phyloP scores from a whole-genome alignment of 2,888 invertebrate genomes.

The Eilema sororculum region DNA sequence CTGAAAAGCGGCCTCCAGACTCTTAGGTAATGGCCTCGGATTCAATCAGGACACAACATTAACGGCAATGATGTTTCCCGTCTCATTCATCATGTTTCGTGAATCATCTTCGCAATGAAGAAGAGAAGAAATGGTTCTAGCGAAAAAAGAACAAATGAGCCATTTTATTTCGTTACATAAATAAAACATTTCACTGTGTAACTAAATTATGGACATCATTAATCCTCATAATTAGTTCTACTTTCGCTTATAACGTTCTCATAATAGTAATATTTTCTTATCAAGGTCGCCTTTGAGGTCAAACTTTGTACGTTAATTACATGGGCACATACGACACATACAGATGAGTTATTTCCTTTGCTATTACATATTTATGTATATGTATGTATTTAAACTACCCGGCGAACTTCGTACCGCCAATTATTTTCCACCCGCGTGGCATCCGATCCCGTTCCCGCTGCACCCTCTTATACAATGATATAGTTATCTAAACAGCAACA shows the following conservation, averaged over 20 bases:
- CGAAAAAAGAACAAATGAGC: not conserved
- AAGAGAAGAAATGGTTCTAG: not conserved
- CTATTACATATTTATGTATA: not conserved
- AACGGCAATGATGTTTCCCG: too few species aligned
- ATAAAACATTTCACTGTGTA: not conserved
- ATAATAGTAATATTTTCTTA: conserved; percentile 16
- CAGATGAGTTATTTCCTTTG: not conserved
- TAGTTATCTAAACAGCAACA: too few species aligned
- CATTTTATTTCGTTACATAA: not conserved
- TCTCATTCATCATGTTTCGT: not conserved
- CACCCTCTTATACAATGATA: too few species aligned
- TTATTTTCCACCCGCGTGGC: too few species aligned
- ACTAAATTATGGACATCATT: not conserved
- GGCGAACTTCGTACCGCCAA: too few species aligned
- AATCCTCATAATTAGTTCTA: conserved; percentile 5
- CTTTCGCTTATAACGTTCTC: conserved; percentile 8
- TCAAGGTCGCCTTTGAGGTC: conserved; percentile 12
- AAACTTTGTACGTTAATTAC: conserved; percentile 4
- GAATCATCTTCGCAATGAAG: not conserved
- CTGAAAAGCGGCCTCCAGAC: too few species aligned
- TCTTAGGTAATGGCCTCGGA: too few species aligned
- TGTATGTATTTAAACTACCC: too few species aligned
- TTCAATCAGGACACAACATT: too few species aligned
- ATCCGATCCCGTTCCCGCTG: too few species aligned
- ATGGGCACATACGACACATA: not conserved